Evolutionary conservation across 2,113 vertebrate species (phyloP).

Genomic region (Genyomyrus donnyi): DNA sequence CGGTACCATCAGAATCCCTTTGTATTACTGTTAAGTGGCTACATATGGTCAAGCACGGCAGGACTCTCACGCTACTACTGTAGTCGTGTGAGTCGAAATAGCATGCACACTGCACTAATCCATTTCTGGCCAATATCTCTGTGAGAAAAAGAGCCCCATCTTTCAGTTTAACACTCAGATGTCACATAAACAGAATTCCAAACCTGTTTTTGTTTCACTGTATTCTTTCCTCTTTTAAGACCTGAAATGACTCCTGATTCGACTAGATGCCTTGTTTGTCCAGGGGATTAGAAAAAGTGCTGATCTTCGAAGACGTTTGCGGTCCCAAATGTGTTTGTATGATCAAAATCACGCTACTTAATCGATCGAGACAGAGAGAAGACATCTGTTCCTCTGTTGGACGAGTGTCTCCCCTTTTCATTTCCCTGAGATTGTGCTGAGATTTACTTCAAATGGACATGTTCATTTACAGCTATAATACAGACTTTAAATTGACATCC

Average conservation of each 20-base stretch:
- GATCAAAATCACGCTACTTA: not conserved
- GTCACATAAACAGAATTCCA: conserved; percentile 13
- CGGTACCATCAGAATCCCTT: conserved; percentile 10
- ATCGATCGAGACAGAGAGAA: not conserved
- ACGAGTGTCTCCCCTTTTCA: not conserved
- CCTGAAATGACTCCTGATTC: not conserved
- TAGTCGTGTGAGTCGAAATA: conserved; percentile 10
- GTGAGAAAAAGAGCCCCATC: conserved; percentile 12
- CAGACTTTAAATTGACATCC: not conserved
- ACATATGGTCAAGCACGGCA: not conserved
- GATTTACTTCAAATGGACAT: not conserved
- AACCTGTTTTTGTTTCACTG: conserved; percentile 11
- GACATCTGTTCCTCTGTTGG: not conserved
- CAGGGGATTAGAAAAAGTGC: not conserved
- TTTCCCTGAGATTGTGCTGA: not conserved
- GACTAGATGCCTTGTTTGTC: not conserved
- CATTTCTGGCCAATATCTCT: conserved; percentile 19
- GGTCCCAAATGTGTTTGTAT: not conserved
- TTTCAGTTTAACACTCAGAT: conserved; percentile 5
- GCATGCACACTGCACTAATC: conserved; percentile 8
- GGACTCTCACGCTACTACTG: conserved; percentile 6
- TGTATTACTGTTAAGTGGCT: conserved; percentile 20
- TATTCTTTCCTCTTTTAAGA: not conserved
- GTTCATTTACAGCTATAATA: not conserved
- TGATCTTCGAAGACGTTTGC: not conserved